These are phyloP conservation scores for Dryadula phaetusa DNA, from an alignment of 2,888 invertebrate genomes.

Conservation along the genomic window DNA sequence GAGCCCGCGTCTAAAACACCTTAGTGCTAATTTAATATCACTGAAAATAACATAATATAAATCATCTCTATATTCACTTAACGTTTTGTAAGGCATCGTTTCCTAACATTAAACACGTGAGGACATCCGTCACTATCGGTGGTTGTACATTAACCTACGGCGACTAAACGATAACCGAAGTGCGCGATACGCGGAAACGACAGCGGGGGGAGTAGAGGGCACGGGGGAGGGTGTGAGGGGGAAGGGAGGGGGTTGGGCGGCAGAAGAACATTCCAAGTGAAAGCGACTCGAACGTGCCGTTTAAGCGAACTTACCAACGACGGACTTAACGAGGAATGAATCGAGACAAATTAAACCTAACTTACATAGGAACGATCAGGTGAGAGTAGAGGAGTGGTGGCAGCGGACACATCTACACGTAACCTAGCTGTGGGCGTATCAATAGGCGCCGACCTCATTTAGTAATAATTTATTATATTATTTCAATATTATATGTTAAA, in stretches of 20 bases:
- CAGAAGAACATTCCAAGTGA: too few relatives aligned
- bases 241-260: conserved; percentile 45
- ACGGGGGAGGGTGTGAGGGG: conserved; percentile 40
- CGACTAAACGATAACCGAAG: conserved; percentile 63
- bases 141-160: conserved; percentile 77
- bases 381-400: conserved; percentile 55
- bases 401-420: conserved; percentile 66
- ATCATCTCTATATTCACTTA: conserved; percentile 81
- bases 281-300: conserved; percentile 48
- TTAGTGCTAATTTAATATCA: conserved; percentile 69
- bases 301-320: conserved; percentile 36
- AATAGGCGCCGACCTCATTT: conserved; percentile 67
- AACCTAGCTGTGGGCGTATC: conserved; percentile 68
- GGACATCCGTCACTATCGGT: conserved; percentile 74
- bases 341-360: conserved; percentile 77
- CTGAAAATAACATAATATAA: conserved; percentile 82
- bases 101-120: conserved; percentile 81
- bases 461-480: conserved; percentile 56
- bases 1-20: conserved; percentile 66
- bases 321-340: conserved; percentile 71
- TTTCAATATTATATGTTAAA: conserved; percentile 59
- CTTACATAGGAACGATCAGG: conserved; percentile 76
- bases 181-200: conserved; percentile 56
- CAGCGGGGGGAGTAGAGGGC: conserved; percentile 37
- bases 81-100: conserved; percentile 81